A percentile compares a stretch with the other conserved stretches of the same genome.
These are phyloP conservation scores for Dolichotis patagonum DNA, from an alignment of 2,113 vertebrate genomes.

Conservation along the genomic window DNA sequence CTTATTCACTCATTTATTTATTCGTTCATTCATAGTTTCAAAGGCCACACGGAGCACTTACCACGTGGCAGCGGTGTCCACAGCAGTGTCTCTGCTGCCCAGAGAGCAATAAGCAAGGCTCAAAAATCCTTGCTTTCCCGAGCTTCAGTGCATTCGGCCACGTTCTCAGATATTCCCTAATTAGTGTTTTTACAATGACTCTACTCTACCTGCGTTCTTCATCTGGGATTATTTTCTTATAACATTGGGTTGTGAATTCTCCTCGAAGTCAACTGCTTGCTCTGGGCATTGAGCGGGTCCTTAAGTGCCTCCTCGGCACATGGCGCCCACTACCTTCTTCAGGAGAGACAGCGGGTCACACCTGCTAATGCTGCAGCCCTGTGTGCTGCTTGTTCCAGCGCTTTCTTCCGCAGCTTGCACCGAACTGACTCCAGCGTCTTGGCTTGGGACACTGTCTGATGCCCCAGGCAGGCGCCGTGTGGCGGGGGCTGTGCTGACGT, in stretches of 20 bases:
- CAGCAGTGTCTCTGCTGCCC: background rate
- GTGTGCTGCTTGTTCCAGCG: no score
- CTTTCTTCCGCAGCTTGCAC: background rate
- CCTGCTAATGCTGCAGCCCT: background rate
- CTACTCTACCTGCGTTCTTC: background rate
- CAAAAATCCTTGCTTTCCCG: background rate
- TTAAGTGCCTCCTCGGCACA: background rate
- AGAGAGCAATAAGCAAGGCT: background rate
- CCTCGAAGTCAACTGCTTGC: background rate
- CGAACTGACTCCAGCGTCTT: background rate
- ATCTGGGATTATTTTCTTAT: slow-evolving; percentile 16
- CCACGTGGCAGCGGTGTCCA: background rate
- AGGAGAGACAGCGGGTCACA: background rate
- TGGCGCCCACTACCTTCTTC: background rate
- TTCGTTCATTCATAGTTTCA: slow-evolving; percentile 2
- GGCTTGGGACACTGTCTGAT: background rate
- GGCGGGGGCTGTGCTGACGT: background rate
- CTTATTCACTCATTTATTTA: background rate
- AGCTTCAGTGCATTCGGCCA: background rate
- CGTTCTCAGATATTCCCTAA: background rate
- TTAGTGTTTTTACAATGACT: background rate
- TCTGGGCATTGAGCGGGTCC: background rate
- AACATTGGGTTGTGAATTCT: background rate
- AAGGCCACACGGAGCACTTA: background rate
- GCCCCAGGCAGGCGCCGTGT: background rate